Conservation (phyloP, 2,113 vertebrate genomes). For the Thomomys bottae region DNA sequence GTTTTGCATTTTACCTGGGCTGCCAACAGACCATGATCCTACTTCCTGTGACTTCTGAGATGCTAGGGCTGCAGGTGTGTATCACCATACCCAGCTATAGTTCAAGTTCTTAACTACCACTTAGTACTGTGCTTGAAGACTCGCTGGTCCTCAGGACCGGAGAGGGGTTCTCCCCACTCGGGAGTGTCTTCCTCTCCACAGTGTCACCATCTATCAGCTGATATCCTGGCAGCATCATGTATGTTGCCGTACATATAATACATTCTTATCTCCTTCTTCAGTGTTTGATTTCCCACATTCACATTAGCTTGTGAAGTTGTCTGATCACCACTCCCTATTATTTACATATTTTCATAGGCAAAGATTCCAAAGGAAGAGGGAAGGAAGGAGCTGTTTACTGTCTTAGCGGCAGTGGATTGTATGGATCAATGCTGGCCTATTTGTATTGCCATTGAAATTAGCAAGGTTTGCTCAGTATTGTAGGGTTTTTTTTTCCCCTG, state of each 20-base stretch:
- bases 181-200: background rate
- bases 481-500: background rate
- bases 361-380: background rate
- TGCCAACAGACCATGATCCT: no score
- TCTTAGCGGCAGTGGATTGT: background rate
- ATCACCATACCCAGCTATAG: no score
- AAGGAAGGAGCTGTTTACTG: background rate
- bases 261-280: no score
- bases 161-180: background rate
- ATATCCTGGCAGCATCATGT: no score
- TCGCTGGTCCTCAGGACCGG: background rate
- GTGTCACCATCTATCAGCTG: background rate
- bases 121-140: background rate
- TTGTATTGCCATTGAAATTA: slow-evolving; percentile 9
- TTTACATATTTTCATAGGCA: background rate
- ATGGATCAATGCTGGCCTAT: background rate
- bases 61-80: no score
- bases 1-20: no score
- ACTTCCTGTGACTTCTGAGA: no score
- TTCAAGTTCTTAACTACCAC: background rate
- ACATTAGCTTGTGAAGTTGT: background rate
- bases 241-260: no score
- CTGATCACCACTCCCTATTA: background rate
- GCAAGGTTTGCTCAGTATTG: background rate
- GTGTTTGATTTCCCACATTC: no score